phyloP scores from a whole-genome alignment of 1,140 invertebrate species.

The Drosophila ananassae region DNA sequence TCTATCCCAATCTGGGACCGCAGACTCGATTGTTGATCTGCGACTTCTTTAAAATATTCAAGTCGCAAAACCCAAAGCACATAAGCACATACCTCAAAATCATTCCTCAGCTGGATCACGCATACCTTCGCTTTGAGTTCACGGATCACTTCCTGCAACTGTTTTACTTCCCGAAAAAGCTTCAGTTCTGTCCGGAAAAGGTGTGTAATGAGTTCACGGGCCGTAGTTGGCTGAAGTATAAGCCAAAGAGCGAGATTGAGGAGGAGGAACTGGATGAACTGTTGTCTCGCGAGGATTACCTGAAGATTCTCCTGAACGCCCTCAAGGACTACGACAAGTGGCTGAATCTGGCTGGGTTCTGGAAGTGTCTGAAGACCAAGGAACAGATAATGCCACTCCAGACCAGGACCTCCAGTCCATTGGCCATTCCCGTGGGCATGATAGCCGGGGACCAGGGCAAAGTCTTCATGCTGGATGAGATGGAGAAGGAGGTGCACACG shows the following conservation, averaged over 20 bases:
- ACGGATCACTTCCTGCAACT: slow-evolving; percentile 63
- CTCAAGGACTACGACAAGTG: slow-evolving; percentile 56
- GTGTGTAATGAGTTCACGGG: slow-evolving; percentile 51
- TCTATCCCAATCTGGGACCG: slow-evolving; percentile 51
- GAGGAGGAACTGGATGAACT: slow-evolving; percentile 46
- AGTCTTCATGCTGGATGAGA: slow-evolving; percentile 64
- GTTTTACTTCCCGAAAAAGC: slow-evolving; percentile 47
- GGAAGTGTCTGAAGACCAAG: slow-evolving; percentile 59
- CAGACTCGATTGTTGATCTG: slow-evolving; percentile 47
- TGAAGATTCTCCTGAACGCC: slow-evolving; percentile 46
- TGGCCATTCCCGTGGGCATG: slow-evolving; percentile 58
- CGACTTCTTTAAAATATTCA: slow-evolving; percentile 66
- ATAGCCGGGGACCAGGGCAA: slow-evolving; percentile 48
- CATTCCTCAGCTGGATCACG: slow-evolving; percentile 41
- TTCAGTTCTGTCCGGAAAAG: slow-evolving; percentile 46
- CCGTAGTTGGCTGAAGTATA: slow-evolving; percentile 59
- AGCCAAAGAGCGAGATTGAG: slow-evolving; percentile 31
- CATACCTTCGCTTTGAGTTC: slow-evolving; percentile 61
- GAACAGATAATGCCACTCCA: slow-evolving; percentile 48
- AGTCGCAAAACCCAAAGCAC: slow-evolving; percentile 43
- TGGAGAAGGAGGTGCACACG: slow-evolving; percentile 64
- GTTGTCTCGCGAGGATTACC: slow-evolving; percentile 61
- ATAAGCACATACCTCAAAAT: slow-evolving; percentile 53
- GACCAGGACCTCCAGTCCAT: slow-evolving; percentile 37
- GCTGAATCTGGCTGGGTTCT: slow-evolving; percentile 49